phyloP scores from a whole-genome alignment of 2,888 invertebrate genomes.

The Metellina segmentata region DNA sequence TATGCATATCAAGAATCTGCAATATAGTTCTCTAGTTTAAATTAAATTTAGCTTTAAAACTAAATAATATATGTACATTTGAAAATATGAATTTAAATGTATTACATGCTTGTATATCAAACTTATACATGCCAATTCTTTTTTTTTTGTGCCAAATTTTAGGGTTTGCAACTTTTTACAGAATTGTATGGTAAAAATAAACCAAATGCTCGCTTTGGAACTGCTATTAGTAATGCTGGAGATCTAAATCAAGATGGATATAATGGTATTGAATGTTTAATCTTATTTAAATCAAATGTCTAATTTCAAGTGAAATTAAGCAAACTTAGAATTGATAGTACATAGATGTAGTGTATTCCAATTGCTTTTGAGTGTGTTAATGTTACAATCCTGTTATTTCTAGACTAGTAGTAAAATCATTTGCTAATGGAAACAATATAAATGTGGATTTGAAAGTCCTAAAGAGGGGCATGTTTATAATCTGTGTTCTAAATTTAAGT shows the following conservation, averaged over 20 bases:
- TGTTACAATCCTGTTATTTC: background rate
- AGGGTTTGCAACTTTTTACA: conserved; percentile 77
- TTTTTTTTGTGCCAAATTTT: conserved; percentile 9
- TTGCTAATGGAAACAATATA: background rate
- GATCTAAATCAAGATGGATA: conserved; percentile 87
- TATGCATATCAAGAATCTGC: too few species aligned
- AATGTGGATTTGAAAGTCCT: background rate
- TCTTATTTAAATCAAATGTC: background rate
- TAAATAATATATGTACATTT: too few species aligned
- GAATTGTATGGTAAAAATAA: conserved; percentile 79
- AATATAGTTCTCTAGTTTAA: too few species aligned
- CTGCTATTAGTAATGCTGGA: conserved; percentile 84
- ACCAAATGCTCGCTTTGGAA: conserved; percentile 85
- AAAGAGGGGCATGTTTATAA: too few species aligned
- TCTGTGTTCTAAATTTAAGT: too few species aligned
- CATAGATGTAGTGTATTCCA: background rate
- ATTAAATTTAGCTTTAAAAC: too few species aligned
- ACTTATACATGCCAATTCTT: too few species aligned
- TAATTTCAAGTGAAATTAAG: background rate
- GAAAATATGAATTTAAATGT: too few species aligned
- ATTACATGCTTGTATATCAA: too few species aligned
- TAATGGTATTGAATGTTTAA: conserved; percentile 82
- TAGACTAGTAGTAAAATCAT: background rate
- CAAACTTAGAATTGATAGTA: background rate
- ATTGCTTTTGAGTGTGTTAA: background rate